Evolutionary conservation across 2,113 vertebrate genomes (phyloP), one percentile per base, ranked within the genome.

Genomic region (Ochotona curzoniae): DNA sequence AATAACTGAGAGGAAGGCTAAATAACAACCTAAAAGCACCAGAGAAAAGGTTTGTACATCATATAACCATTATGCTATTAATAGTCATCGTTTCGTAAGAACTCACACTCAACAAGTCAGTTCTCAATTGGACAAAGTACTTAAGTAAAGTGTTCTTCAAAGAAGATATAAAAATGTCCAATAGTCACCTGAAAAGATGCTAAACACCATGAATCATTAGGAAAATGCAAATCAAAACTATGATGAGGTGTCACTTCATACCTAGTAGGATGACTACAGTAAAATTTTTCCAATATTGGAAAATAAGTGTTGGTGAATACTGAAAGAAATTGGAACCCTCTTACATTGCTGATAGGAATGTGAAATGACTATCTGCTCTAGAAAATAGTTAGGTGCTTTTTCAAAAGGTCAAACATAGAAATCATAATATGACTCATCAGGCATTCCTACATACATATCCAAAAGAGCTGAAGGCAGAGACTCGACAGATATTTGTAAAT

Each of bases 341-440:
- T 76, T 85, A 21, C 21, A 80, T 51, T 47, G 10, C n/a, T 71
- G 1, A 28, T 71, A 2, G 21, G 21, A 66, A 88, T 76, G 18
- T 76, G 60, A 81, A 84, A 91, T 32, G 5, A 9, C 2, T 35
- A 66, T 7, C 12, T 32, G 5, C 44, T 78, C 6, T 32, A 4
- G 74, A 84, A 88, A 94, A 76, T 17, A 73, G 20, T 80, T 79
- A 57, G 38, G 57, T 23, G 32, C 26, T 51, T 81, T 90, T 67
- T 87, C 78, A 87, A 57, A 83, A 90, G 49, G n/a, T 83, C 74
- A 91, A 88, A 70, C 67, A 79, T 18, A 28, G 32, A 83, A 75
- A 38, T 73, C 54, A 63, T 10, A 25, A 75, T 63, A 25, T 35
- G 17, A 87, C 11, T 17, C 54, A 84, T 84, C 15, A 81, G 49